Percentiles rank a stretch among this genome's conserved stretches.
Conservation (phyloP, 1,140 invertebrate genomes). For the Hermetia illucens region DNA sequence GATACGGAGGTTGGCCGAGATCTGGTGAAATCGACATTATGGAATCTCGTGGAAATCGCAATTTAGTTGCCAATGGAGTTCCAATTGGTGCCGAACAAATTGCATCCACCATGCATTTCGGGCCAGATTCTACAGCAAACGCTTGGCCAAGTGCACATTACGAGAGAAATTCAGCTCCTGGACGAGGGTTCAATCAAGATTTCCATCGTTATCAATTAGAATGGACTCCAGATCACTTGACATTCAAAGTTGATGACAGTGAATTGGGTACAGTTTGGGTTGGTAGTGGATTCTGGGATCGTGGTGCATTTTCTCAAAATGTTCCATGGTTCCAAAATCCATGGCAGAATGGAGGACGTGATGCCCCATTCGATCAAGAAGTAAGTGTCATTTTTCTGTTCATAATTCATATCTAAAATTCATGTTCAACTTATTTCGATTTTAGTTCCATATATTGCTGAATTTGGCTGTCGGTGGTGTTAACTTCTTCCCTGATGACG, state of each 20-base stretch:
- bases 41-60: constrained; percentile 42
- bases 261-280: constrained; percentile 15
- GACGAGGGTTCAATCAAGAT: constrained; percentile 14
- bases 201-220: constrained; percentile 15
- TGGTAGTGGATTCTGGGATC: constrained; percentile 24
- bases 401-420: not conserved
- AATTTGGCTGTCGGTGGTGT: constrained; percentile 38
- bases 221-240: constrained; percentile 11
- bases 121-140: constrained; percentile 31
- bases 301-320: constrained; percentile 15
- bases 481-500: constrained; percentile 33
- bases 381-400: constrained; percentile 11
- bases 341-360: constrained; percentile 29
- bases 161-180: constrained; percentile 13
- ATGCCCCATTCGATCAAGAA: constrained; percentile 41
- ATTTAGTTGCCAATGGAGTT: constrained; percentile 28
- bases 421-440: not conserved
- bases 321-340: constrained; percentile 16
- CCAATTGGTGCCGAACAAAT: constrained; percentile 32
- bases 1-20: constrained; percentile 39
- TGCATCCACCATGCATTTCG: constrained; percentile 36
- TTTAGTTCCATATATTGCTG: constrained; percentile 35
- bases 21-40: constrained; percentile 40
- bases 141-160: constrained; percentile 25
- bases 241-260: constrained; percentile 12